Evolutionary conservation across 1,140 invertebrate species (phyloP).

Genomic region (Hestina assimilis): DNA sequence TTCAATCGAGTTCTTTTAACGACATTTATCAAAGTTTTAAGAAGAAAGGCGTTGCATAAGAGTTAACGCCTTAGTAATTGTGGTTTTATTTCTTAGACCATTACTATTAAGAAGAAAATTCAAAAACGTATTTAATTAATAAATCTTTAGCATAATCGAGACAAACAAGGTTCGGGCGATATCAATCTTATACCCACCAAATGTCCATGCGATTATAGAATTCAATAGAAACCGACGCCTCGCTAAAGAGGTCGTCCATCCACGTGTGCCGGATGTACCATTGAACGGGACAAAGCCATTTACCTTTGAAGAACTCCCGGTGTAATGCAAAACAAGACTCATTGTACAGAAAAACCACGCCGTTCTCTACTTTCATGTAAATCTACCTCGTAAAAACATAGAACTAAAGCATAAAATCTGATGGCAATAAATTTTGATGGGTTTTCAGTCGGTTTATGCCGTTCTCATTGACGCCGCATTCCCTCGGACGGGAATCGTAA

Average conservation of each 20-base stretch:
- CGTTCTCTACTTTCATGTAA: not conserved
- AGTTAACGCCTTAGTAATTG: too few species aligned
- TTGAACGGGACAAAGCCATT: slow-evolving; percentile 57
- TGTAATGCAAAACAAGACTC: slow-evolving; percentile 53
- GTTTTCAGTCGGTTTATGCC: slow-evolving; percentile 42
- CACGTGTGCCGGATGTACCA: slow-evolving; percentile 68
- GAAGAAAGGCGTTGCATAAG: not conserved
- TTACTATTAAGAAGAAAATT: too few species aligned
- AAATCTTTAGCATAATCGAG: too few species aligned
- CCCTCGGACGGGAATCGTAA: slow-evolving; percentile 49
- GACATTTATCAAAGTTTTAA: slow-evolving; percentile 12
- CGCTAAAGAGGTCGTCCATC: slow-evolving; percentile 37
- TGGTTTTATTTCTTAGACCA: too few species aligned
- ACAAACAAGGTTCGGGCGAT: slow-evolving; percentile 22
- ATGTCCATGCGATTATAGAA: slow-evolving; percentile 37
- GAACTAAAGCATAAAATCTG: slow-evolving; percentile 33
- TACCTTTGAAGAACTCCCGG: slow-evolving; percentile 53
- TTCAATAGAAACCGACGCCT: slow-evolving; percentile 35
- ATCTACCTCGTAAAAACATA: slow-evolving; percentile 22
- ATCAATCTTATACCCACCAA: slow-evolving; percentile 31
- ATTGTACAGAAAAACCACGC: slow-evolving; percentile 31
- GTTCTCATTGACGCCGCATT: slow-evolving; percentile 48
- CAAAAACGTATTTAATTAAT: too few species aligned
- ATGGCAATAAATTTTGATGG: slow-evolving; percentile 36
- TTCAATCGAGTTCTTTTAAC: slow-evolving; percentile 45